Evolutionary conservation across 2,797 vertebrate genomes (phyloP), one percentile per base, ranked within the genome.

Genomic region (Sardinella longiceps): DNA sequence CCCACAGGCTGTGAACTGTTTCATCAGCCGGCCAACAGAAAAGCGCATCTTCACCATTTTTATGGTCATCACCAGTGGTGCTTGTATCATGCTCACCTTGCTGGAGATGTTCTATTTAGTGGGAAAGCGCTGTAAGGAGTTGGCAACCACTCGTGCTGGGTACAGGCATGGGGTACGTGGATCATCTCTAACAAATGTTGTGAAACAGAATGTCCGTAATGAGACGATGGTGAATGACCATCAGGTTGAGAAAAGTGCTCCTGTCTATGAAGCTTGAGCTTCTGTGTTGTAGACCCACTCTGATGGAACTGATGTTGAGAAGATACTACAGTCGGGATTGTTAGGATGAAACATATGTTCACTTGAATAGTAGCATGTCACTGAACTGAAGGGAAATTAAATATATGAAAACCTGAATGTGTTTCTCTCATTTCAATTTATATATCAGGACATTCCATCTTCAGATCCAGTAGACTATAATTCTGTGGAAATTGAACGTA

Each of bases 41-140:
- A 97, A 97, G 91, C 96, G 94, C 82, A 94, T 96, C 86, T 97
- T 97, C 91, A 96, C 95, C 0, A 1, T 96, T 60, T 97, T 97
- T 85, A 95, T 96, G 95, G 93, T 97, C 80, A 87, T 90, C 83
- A 95, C 95, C 0, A 95, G 96, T 33, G 91, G 92, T 12, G 0
- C 95, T 60, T 97, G 96, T 89, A 94, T 97, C 82, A 25, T 96
- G 81, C 93, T 97, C 81, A 95, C 93, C 74, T 80, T 97, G 0
- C 84, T 93, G 7, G 96, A 97, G 92, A 87, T 95, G 37, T 1
- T 92, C 80, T 97, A 97, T 89, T 92, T 97, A 51, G 88, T 96
- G 51, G 92, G 91, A 80, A 97, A 97, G 91, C 94, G 93, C 80
- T 95, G 94, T 80, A 39, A 37, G 0, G 95, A 97, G 88, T 90